phyloP scores from a whole-genome alignment of 2,113 vertebrate genomes.

The Laticauda colubrina region DNA sequence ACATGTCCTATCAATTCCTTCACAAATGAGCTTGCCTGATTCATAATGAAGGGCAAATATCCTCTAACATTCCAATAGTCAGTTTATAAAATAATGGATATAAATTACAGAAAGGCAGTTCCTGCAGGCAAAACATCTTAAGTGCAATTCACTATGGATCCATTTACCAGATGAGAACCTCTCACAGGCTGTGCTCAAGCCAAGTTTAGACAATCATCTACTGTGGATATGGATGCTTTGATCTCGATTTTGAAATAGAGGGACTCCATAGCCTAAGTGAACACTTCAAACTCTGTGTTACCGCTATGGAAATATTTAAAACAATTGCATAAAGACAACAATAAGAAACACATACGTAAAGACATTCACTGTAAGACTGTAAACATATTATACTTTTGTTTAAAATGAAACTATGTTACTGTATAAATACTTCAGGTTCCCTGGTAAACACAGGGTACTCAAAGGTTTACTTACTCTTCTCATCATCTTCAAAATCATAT shows the following conservation, averaged over 20 bases:
- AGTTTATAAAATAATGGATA: neutral
- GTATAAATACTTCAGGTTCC: neutral
- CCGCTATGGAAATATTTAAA: neutral
- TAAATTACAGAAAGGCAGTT: neutral
- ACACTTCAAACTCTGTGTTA: neutral
- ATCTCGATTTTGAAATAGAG: neutral
- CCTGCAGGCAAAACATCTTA: neutral
- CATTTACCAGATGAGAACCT: neutral
- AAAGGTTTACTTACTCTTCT: constrained; percentile 84
- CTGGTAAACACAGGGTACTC: neutral
- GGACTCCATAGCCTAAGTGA: neutral
- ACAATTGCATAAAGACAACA: neutral
- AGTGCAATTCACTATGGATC: neutral
- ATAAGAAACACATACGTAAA: neutral
- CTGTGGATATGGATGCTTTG: neutral
- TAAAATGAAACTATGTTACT: neutral
- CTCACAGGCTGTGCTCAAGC: neutral
- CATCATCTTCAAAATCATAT: constrained; percentile 97
- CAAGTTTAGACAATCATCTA: neutral
- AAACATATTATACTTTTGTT: neutral
- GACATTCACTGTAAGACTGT: neutral
- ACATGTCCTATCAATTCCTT: neutral
- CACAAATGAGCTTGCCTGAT: neutral
- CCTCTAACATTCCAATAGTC: neutral
- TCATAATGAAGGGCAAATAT: neutral